phyloP scores from a whole-genome alignment of 2,888 invertebrate genomes.

The Ypsolopha scabrella region DNA sequence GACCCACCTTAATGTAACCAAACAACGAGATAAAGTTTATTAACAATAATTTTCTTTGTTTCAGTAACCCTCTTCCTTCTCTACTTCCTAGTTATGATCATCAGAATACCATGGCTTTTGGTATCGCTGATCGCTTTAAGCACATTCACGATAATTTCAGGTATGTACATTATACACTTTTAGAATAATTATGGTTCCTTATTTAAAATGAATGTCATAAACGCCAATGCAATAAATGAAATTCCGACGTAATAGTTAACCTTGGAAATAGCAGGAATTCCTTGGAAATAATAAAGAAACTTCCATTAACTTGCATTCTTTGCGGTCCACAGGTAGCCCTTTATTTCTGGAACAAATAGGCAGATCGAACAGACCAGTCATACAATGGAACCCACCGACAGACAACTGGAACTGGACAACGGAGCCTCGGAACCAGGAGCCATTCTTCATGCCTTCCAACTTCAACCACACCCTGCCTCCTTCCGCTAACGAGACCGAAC shows the following conservation, averaged over 20 bases:
- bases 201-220: not conserved
- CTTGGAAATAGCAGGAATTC: too few species aligned
- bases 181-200: too few species aligned
- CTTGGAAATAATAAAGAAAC: too few species aligned
- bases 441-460: conserved; percentile 54
- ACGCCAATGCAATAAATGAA: not conserved
- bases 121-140: conserved; percentile 25
- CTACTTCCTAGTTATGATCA: conserved; percentile 45
- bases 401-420: conserved; percentile 61
- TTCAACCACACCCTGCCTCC: conserved; percentile 63
- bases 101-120: conserved; percentile 53
- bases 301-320: too few species aligned
- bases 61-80: conserved; percentile 32
- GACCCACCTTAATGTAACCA: too few species aligned
- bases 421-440: conserved; percentile 45
- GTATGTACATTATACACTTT: conserved; percentile 24
- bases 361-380: conserved; percentile 42
- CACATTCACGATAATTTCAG: conserved; percentile 34
- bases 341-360: conserved; percentile 47
- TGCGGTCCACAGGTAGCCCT: conserved; percentile 44
- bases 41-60: conserved; percentile 22
- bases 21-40: too few species aligned
- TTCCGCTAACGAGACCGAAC: conserved; percentile 58
- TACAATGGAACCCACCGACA: conserved; percentile 59
- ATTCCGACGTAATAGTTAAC: not conserved